These are phyloP conservation scores for Sebastolobus alascanus DNA, from an alignment of 2,797 vertebrate genomes.

Conservation along the genomic window DNA sequence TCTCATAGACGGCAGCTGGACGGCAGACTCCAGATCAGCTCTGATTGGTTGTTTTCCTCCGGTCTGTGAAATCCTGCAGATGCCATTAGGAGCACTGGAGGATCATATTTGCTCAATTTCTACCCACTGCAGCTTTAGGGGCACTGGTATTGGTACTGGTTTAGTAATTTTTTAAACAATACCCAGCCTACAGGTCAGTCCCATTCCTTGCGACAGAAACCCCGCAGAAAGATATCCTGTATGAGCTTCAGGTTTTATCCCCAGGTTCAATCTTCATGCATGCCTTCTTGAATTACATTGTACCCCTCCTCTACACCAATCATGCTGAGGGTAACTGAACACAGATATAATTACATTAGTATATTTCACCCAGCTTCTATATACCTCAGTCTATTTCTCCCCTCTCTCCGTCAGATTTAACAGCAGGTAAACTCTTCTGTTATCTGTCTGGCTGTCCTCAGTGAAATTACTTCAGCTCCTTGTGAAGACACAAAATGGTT, in stretches of 20 bases:
- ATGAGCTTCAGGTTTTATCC: neutral
- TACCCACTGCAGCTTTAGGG: neutral
- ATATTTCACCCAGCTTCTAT: conserved; percentile 22
- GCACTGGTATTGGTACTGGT: neutral
- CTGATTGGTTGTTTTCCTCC: too few relatives aligned
- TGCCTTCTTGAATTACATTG: neutral
- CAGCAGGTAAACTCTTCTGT: conserved; percentile 22
- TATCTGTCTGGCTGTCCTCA: neutral
- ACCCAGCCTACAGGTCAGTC: neutral
- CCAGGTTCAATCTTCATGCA: neutral
- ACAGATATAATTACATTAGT: conserved; percentile 9
- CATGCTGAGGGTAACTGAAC: neutral
- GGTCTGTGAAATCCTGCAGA: too few relatives aligned
- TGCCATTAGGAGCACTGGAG: too few relatives aligned
- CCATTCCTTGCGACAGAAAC: neutral
- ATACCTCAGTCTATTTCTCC: conserved; percentile 16
- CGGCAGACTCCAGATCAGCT: too few relatives aligned
- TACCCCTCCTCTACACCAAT: neutral
- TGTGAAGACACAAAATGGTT: neutral
- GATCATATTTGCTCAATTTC: too few relatives aligned
- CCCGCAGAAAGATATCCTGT: neutral
- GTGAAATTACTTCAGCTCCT: conserved; percentile 14
- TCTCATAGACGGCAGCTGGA: too few relatives aligned
- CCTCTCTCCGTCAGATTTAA: neutral
- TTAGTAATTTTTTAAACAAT: neutral